Percentiles rank a stretch among this genome's conserved stretches.
Evolutionary conservation across 2,113 vertebrate genomes (phyloP).

Genomic region (Ciconia stormi): DNA sequence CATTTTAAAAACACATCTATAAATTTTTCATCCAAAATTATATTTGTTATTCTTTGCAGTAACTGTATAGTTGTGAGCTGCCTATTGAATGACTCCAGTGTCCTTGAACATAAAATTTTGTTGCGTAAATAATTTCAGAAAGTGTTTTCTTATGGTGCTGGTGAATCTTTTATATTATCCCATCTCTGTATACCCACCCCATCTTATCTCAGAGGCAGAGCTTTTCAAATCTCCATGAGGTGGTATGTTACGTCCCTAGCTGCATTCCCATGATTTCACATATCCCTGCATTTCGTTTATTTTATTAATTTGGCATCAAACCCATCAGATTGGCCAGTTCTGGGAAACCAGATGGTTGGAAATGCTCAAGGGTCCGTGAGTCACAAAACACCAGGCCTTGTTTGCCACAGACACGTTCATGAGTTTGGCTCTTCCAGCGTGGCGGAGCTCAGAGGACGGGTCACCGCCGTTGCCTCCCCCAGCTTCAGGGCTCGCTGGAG

Average conservation of each 20-base stretch:
- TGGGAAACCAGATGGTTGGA: background rate
- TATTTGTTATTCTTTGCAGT: background rate
- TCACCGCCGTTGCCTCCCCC: rapidly evolving
- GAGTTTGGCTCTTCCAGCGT: background rate
- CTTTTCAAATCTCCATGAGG: background rate
- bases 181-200: background rate
- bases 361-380: background rate
- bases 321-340: background rate
- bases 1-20: background rate
- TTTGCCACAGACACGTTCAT: background rate
- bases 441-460: rapidly evolving
- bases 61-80: background rate
- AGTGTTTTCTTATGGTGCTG: background rate
- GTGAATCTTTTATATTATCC: background rate
- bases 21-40: background rate
- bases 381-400: background rate
- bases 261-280: background rate
- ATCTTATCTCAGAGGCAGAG: background rate
- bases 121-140: background rate
- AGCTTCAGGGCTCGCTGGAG: rapidly evolving
- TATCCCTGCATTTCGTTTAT: background rate
- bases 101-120: background rate
- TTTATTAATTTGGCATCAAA: background rate
- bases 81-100: background rate
- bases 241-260: background rate